Evolutionary conservation across 2,797 vertebrate genomes (phyloP), one percentile per base, ranked within the genome.

Genomic region (Eulemur rubriventer): DNA sequence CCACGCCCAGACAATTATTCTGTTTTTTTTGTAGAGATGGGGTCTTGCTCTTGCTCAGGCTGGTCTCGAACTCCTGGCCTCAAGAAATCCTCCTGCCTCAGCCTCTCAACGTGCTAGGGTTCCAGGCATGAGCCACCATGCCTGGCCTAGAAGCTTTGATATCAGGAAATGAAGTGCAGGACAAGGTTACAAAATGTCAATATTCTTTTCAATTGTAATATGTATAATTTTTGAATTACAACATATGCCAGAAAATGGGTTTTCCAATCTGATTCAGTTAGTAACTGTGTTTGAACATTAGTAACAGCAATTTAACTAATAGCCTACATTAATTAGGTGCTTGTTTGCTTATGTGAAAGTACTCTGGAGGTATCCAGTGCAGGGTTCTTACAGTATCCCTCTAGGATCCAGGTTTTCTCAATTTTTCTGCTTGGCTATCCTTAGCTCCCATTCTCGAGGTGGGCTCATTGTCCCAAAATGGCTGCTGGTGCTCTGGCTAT

Each of bases 1-100:
- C 52, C 52, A 55, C 7, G 3, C 7, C 18, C 2, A 6, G 52
- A 0, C 2, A 8, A 55, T 55, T 55, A 5, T 55, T 55, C 7
- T 55, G 20, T 22, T 55, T 55, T 55, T 55, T 55, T 55, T 22
- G 20, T 55, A 24, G 52, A 55, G 52, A 24, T 8, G 20, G 52
- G 52, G 20, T 55, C 20, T 55, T 24, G 52, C 52, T 55, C 20
- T 55, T 22, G 7, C 52, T 55, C 52, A 55, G 20, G 52, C 20
- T 24, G 20, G 52, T 55, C 52, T 55, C 7, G 7, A 55, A 55
- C 52, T 55, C 52, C 55, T 26, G 24, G 57, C 24, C 7, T 59
- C 10, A 59, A 59, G 24, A 4, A 12, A 59, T 26, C 24, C 57
- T 26, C 57, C 57, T 11, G 4, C 10, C 57, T 26, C 24, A 4